phyloP scores from a whole-genome alignment of 2,888 invertebrate species.

The Rhaphigaster nebulosa region DNA sequence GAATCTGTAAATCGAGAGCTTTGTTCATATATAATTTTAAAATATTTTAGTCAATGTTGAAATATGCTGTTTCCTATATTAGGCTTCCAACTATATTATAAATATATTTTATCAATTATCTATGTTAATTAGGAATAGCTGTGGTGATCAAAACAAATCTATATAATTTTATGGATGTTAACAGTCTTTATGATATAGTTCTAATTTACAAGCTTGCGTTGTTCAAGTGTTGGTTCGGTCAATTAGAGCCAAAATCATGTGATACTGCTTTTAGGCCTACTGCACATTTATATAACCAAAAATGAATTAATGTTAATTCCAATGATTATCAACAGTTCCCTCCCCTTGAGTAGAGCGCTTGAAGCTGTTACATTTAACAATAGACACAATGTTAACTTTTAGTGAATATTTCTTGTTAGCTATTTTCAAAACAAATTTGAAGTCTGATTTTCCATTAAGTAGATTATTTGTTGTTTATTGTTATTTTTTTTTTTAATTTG shows the following conservation, averaged over 20 bases:
- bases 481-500: slow-evolving; percentile 25
- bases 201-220: background rate
- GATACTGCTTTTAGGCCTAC: slow-evolving; percentile 46
- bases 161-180: background rate
- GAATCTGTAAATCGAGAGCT: background rate
- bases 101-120: slow-evolving; percentile 1
- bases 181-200: slow-evolving; percentile 2
- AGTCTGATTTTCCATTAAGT: slow-evolving; percentile 34
- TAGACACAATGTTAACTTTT: background rate
- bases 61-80: slow-evolving; percentile 10
- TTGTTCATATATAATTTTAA: background rate
- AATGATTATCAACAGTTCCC: background rate
- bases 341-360: background rate
- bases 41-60: slow-evolving; percentile 3
- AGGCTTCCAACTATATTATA: slow-evolving; percentile 12
- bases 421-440: background rate
- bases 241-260: background rate
- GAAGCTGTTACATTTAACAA: background rate
- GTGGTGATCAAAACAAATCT: background rate
- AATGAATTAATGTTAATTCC: background rate
- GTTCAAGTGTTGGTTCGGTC: background rate
- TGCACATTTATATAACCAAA: background rate
- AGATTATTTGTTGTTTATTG: background rate
- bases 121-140: slow-evolving; percentile 19
- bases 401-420: background rate